phyloP scores from a whole-genome alignment of 35 echinoderm and acorn worm genomes.

The Heliocidaris erythrogramma region DNA sequence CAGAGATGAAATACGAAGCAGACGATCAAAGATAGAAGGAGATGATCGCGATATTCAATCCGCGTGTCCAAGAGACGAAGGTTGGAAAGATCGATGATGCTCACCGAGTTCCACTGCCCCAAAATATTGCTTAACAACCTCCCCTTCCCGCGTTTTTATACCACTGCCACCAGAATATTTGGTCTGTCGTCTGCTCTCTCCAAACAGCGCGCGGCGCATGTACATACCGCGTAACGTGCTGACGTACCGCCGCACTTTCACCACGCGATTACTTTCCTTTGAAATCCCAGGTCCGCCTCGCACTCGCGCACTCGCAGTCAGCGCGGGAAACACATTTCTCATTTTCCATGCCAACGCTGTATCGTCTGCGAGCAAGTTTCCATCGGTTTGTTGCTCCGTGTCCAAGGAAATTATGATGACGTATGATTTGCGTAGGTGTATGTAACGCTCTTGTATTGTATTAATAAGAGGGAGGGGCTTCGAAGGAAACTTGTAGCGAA shows the following conservation, averaged over 20 bases:
- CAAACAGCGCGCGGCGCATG: background rate
- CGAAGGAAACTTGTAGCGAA: background rate
- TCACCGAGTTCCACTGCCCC: background rate
- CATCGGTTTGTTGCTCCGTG: background rate
- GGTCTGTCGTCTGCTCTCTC: background rate
- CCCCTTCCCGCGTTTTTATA: background rate
- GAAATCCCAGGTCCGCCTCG: background rate
- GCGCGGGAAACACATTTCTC: background rate
- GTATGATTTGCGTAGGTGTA: background rate
- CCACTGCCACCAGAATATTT: background rate
- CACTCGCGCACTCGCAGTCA: background rate
- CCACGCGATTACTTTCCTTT: background rate
- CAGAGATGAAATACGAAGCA: background rate
- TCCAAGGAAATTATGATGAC: background rate
- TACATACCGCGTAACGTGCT: background rate
- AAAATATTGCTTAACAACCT: background rate
- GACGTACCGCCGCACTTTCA: background rate
- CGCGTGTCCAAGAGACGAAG: background rate
- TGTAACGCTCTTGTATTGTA: background rate
- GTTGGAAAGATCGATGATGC: background rate
- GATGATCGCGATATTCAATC: conserved; percentile 3
- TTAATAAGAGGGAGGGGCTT: background rate
- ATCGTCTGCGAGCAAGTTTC: background rate
- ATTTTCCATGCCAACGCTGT: background rate
- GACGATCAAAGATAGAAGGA: background rate